Evolutionary conservation across 2,113 vertebrate genomes (phyloP), one percentile per base, ranked within the genome.

Genomic region (Numenius arquata): DNA sequence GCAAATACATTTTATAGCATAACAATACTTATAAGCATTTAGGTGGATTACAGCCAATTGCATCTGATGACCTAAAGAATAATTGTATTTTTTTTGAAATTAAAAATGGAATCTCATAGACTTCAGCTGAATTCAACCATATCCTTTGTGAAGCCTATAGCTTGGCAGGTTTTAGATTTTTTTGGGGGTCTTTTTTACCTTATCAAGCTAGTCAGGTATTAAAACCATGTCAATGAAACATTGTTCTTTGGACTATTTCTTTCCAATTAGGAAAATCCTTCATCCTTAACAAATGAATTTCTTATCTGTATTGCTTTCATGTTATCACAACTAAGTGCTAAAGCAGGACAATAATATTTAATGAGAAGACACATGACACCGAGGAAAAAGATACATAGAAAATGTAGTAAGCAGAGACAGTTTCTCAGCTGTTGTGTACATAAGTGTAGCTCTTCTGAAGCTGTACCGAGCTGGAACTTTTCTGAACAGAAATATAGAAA

Each of bases 251-350:
- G 32, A 86, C 70, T 77, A 52, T 47, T 94, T 14, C 52, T 81
- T 95, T 97, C 87, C 73, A 96, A 95, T 94, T 95, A 94, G 56
- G 38, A 89, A 40, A 91, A 59, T 82, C 52, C 15, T 19, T 95
- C 91, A 96, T 72, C 89, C 91, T 84, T 86, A 94, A 55, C 61
- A 86, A 95, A 95, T 92, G 0, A 84, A 68, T 94, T 95, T 89
- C 50, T 78, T 95, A 89, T 93, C 91, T 72, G 14, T 59, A 85
- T 94, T 95, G 27, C 40, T 89, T 95, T 90, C 81, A 61, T 5
- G 2, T 78, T 91, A 85, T 75, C 83, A 67, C 30, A 78, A 17
- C 27, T 34, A 63, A 87, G 15, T 90, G 65, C 34, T 34, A 84
- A 73, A 71, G 25, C 67, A 89, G n/a, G 38, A 67, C 63, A 95